phyloP scores from a whole-genome alignment of 2,888 invertebrate species.

The Toxonevra muliebris region DNA sequence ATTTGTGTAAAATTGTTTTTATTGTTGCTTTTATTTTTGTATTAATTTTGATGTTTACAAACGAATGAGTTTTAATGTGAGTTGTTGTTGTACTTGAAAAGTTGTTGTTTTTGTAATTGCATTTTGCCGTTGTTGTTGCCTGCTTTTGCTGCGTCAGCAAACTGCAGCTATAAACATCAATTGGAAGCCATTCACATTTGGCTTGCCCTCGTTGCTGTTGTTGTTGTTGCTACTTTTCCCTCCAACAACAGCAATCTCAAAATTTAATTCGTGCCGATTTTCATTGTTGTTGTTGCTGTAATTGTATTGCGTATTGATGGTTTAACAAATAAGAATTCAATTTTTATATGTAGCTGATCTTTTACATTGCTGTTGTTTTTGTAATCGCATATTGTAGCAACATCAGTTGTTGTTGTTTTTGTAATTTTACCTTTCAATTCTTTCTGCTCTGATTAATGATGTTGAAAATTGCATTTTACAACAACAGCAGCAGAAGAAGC shows the following conservation, averaged over 20 bases:
- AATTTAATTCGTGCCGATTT: too few relatives aligned
- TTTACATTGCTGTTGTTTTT: not conserved
- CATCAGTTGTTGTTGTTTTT: not conserved
- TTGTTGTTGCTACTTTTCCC: not conserved
- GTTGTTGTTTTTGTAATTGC: conserved; percentile 1
- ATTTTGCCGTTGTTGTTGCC: not conserved
- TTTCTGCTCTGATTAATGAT: conserved; percentile 51
- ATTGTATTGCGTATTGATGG: not conserved
- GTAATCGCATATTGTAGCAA: too few relatives aligned
- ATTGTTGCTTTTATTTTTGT: too few relatives aligned
- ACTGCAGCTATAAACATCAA: not conserved
- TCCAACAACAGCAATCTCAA: too few relatives aligned
- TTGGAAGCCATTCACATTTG: not conserved
- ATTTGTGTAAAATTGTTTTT: too few relatives aligned
- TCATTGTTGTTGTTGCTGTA: conserved; percentile 1
- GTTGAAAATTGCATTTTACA: conserved; percentile 37
- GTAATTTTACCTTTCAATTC: conserved; percentile 41
- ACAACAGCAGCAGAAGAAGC: not conserved
- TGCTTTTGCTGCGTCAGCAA: not conserved
- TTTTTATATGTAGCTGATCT: too few relatives aligned
- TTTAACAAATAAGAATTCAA: too few relatives aligned
- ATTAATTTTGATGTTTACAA: too few relatives aligned
- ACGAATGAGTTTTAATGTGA: too few relatives aligned
- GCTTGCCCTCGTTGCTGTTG: conserved; percentile 9
- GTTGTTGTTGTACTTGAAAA: not conserved